Evolutionary conservation across 2,797 vertebrate genomes (phyloP).

Genomic region (Rhabdomys pumilio): DNA sequence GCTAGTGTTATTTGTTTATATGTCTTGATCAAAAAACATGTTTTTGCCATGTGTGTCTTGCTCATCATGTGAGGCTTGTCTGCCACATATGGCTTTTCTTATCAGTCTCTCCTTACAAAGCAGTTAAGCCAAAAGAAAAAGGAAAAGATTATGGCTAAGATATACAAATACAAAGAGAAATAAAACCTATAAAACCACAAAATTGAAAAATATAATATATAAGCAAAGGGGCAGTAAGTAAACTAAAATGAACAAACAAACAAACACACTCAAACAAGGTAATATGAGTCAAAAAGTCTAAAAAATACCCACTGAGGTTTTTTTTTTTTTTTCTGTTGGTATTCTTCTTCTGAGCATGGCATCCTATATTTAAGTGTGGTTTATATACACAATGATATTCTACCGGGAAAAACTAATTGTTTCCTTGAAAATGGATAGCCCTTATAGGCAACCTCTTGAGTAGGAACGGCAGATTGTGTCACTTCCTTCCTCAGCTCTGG

Average conservation of each 20-base stretch:
- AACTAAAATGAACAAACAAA: too few species aligned
- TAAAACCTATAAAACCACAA: neutral
- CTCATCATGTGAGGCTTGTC: neutral
- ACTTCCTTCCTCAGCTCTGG: neutral
- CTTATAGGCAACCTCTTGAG: neutral
- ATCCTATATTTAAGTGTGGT: neutral
- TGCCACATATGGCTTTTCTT: too few species aligned
- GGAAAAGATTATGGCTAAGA: neutral
- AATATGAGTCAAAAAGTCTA: neutral
- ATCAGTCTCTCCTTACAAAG: neutral
- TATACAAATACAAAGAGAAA: neutral
- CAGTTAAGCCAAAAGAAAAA: neutral
- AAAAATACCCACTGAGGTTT: neutral
- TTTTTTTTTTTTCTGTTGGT: neutral
- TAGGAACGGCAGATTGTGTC: neutral
- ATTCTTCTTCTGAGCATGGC: neutral
- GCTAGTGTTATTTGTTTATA: neutral
- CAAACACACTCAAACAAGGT: neutral
- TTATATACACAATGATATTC: neutral
- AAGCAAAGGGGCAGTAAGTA: neutral
- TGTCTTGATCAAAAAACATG: neutral
- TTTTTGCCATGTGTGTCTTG: neutral
- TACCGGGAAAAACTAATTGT: neutral
- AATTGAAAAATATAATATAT: neutral
- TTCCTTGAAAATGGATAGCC: neutral